Evolutionary conservation across 2,888 invertebrate species (phyloP), one percentile per base, ranked within the genome.

Genomic region (Automeris io): DNA sequence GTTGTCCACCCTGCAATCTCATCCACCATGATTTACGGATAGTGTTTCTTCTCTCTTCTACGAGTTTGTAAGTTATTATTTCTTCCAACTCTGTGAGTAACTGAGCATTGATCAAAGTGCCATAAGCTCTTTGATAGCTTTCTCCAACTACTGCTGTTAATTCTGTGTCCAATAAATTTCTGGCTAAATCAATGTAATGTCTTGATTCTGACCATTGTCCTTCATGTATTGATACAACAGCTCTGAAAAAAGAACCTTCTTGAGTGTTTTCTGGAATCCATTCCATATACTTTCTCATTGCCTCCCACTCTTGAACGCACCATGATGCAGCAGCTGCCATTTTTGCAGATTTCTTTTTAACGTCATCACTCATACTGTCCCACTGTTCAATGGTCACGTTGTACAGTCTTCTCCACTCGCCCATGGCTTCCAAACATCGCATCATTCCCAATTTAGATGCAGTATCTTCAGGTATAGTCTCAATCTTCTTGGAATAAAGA

Each of bases 31-130:
- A 93, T 33, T 89, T 88, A 35, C 92, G 91, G 36, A 96, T 92
- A 2, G 91, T 90, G 31, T 89, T 90, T 37, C 97, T 87, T 37
- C 98, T 88, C 70, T 99, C 98, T 0, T 97, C 96, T n/a, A 98
- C 93, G 21, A 98, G 80, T 72, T 98, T 97, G 68, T 95, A 99
- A 54, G 98, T 98, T 35, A 99, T 96, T 0, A 97, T 96, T 86
- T 99, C 99, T 71, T 99, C 99, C 40, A 99, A 78, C 76, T 99
- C 99, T 0, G 98, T 95, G 44, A 99, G 79, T 88, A 99, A 95
- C 73, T 99, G 99, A 0, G 98, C 98, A 50, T 95, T 94, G 0
- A 99, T 97, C 92, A 99, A 95, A 3, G 96, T 93, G 7, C 95
- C 95, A 62, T 97, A 97, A 0, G 98, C 97, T 48, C 98, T 86